These are phyloP conservation scores for Uropetala carovei DNA, from an alignment of 2,888 invertebrate species.

Conservation along the genomic window DNA sequence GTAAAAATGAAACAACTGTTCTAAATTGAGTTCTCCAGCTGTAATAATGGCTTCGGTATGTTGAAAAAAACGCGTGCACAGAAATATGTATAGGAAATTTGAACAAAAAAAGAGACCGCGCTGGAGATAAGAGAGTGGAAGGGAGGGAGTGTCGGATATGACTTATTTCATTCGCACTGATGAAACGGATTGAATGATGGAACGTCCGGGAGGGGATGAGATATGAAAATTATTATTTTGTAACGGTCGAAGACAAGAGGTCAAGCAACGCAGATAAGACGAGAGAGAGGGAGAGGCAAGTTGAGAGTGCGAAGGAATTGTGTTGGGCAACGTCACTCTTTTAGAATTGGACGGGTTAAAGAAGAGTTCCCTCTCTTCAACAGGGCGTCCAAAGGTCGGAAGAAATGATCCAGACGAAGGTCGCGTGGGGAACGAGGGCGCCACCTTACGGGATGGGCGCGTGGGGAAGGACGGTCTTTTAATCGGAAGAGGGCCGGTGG, in stretches of 20 bases:
- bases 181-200: background rate
- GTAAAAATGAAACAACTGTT: too few relatives aligned
- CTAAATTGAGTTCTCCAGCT: background rate
- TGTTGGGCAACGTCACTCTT: background rate
- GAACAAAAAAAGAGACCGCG: background rate
- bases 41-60: background rate
- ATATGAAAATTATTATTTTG: background rate
- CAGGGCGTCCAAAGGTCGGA: conserved; percentile 35
- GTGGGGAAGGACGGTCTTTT: background rate
- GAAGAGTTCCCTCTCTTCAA: background rate
- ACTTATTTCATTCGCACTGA: background rate
- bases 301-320: background rate
- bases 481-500: background rate
- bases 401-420: conserved; percentile 33
- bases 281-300: background rate
- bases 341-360: conserved; percentile 25
- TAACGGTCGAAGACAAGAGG: background rate
- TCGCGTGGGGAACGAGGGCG: conserved; percentile 20
- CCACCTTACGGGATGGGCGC: background rate
- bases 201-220: background rate
- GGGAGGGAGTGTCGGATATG: background rate
- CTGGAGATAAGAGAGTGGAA: background rate
- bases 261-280: background rate
- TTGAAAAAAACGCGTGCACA: background rate
- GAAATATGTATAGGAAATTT: background rate